Evolutionary conservation across 2,113 vertebrate genomes (phyloP), one percentile per base, ranked within the genome.

Genomic region (Gorsachius goisagi): DNA sequence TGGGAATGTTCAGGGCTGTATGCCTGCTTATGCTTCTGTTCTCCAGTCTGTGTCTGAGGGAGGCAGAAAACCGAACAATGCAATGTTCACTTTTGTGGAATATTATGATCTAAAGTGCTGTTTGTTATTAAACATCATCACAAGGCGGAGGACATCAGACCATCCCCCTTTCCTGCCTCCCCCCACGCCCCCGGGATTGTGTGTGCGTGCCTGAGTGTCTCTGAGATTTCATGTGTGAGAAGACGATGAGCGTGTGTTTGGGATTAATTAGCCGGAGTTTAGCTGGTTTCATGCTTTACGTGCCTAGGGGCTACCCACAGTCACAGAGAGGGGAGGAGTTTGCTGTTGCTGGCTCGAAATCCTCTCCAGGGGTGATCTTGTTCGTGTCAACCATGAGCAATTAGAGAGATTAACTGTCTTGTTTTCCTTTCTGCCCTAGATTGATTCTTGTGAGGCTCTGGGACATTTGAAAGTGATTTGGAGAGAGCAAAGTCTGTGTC

Each of bases 401-500:
- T 95, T 95, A 93, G 85, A 95, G 84, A 96, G 90, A 96, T 93
- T 97, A 96, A 97, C 83, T 94, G 79, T 91, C 93, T 88, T 90
- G 91, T 94, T 96, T 97, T 93, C 92, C 53, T 95, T 96, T 90
- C 88, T 97, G 97, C 68, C 87, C 91, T 96, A 98, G 96, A 91
- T 94, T 95, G 94, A 32, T 66, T 95, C 96, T 95, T 88, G 96
- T 49, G 96, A 94, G 87, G 85, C 88, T 93, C 85, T 91, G 95
- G 93, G 94, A 93, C 87, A 3, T 84, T 96, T 27, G 91, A 90
- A 95, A 96, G 96, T 85, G 93, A 37, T 82, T 98, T 98, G 98
- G 98, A 98, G 95, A 95, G 97, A 97, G 86, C 83, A 53, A 11
- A 98, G 95, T 97, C 97, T 98, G 97, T 96, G 96, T 95, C 89